Evolutionary conservation across 2,797 vertebrate species (phyloP).

Genomic region (Hafferia zeledoni): DNA sequence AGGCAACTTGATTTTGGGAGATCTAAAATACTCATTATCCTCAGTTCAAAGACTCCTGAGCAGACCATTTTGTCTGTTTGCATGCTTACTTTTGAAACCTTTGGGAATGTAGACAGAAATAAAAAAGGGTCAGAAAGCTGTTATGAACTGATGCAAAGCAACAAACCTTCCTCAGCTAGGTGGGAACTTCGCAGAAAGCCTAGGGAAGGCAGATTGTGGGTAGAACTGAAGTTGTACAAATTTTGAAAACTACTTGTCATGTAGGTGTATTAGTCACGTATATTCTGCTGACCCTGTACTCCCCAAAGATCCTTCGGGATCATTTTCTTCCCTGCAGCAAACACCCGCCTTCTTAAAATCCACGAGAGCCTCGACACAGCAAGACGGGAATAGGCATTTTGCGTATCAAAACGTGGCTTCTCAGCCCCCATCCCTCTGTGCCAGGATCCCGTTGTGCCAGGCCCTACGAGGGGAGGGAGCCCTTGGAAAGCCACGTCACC

Average conservation of each 20-base stretch:
- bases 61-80: neutral
- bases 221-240: neutral
- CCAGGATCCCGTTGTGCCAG: neutral
- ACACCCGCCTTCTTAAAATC: neutral
- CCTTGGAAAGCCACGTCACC: conserved; percentile 33
- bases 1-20: neutral
- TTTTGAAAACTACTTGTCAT: neutral
- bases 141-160: accelerated
- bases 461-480: neutral
- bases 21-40: neutral
- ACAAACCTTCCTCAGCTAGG: neutral
- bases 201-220: neutral
- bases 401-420: neutral
- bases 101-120: neutral
- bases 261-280: accelerated
- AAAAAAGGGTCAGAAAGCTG: neutral
- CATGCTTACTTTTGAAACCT: neutral
- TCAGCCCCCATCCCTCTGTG: neutral
- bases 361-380: accelerated
- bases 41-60: neutral
- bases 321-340: neutral
- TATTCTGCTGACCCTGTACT: neutral
- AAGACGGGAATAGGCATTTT: accelerated
- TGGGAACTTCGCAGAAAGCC: neutral
- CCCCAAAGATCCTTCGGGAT: neutral